Conservation (phyloP, 1,140 invertebrate species). For the Akabosia matsudoensis region DNA sequence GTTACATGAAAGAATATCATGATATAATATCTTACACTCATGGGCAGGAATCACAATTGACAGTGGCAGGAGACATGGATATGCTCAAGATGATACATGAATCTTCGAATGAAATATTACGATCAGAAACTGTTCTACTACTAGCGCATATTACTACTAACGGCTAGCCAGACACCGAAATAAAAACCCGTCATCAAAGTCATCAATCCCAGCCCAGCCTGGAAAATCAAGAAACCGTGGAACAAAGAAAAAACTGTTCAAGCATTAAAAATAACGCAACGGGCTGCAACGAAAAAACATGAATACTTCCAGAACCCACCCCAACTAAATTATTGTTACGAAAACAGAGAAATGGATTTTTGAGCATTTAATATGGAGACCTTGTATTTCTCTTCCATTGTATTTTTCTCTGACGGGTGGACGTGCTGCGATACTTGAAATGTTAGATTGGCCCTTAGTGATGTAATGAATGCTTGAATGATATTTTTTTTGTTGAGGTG, state of each 20-base stretch:
- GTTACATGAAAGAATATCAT: too few relatives aligned
- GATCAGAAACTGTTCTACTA: too few relatives aligned
- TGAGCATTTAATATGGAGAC: too few relatives aligned
- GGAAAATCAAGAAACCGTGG: background rate
- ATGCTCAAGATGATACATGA: background rate
- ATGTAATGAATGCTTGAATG: too few relatives aligned
- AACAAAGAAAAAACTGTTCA: background rate
- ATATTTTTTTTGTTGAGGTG: too few relatives aligned
- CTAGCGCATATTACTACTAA: too few relatives aligned
- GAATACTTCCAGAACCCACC: background rate
- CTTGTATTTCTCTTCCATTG: too few relatives aligned
- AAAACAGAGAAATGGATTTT: background rate
- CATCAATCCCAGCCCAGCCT: too few relatives aligned
- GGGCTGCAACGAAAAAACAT: background rate
- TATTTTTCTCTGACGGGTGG: too few relatives aligned
- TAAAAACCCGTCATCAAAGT: background rate
- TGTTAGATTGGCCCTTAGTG: too few relatives aligned
- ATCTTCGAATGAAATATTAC: background rate
- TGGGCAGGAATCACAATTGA: background rate
- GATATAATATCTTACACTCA: background rate
- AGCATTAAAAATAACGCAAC: background rate
- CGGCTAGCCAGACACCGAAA: too few relatives aligned
- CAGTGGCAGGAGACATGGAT: background rate
- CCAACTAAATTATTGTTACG: slow-evolving; percentile 2
- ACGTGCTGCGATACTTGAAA: too few relatives aligned